A percentile compares a stretch with the other conserved stretches of the same genome.
These are phyloP conservation scores for Protosalanx chinensis DNA, from an alignment of 2,797 vertebrate genomes.

Conservation along the genomic window DNA sequence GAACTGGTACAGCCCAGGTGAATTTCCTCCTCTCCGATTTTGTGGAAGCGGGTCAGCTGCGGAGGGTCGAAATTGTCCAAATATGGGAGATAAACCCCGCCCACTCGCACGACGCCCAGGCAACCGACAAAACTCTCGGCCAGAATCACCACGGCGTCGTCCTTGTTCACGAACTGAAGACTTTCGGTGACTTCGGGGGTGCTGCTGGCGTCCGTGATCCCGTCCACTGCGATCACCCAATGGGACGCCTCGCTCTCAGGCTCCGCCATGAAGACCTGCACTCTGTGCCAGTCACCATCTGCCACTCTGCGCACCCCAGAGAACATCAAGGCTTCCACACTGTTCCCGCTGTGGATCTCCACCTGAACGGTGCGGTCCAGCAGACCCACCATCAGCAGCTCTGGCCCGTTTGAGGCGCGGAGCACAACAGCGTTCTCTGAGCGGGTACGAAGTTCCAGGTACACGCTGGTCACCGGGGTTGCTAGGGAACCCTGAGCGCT, in stretches of 20 bases:
- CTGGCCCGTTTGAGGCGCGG: constrained; percentile 63
- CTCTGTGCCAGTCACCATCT: constrained; percentile 83
- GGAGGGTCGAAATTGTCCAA: constrained; percentile 55
- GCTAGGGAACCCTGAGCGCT: constrained; percentile 66
- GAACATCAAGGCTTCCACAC: constrained; percentile 68
- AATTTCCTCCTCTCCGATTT: constrained; percentile 29
- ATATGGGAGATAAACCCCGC: constrained; percentile 82
- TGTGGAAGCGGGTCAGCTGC: constrained; percentile 72
- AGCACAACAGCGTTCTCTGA: constrained; percentile 80
- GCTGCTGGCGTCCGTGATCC: constrained; percentile 65
- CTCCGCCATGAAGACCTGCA: constrained; percentile 75
- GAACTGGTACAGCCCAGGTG: constrained; percentile 74
- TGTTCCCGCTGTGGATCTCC: constrained; percentile 73
- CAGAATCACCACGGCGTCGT: constrained; percentile 55
- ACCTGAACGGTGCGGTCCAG: constrained; percentile 74
- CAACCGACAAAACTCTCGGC: constrained; percentile 87
- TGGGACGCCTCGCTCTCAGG: constrained; percentile 52
- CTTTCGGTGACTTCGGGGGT: constrained; percentile 57
- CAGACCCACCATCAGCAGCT: constrained; percentile 77
- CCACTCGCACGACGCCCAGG: constrained; percentile 78
- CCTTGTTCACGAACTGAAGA: constrained; percentile 77
- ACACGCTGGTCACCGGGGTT: constrained; percentile 69
- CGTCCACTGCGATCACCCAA: constrained; percentile 81
- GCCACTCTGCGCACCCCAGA: constrained; percentile 64
- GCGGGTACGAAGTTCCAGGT: constrained; percentile 82